Percentiles rank a stretch among this genome's conserved stretches.
Evolutionary conservation across 2,888 invertebrate species (phyloP).

Genomic region (Melinaea menophilus): DNA sequence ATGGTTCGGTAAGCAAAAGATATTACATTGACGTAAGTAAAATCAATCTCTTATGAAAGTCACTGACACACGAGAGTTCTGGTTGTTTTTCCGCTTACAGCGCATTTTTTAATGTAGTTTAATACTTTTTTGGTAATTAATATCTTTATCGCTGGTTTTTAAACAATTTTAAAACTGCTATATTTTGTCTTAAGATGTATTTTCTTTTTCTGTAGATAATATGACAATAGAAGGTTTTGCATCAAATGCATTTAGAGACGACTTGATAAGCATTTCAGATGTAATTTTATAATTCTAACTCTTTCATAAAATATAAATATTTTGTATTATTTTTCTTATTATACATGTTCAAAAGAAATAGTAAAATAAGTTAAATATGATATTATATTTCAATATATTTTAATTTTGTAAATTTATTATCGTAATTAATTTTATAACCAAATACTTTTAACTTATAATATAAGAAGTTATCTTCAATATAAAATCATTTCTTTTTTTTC

Average conservation of each 20-base stretch:
- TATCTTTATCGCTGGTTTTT: too few species aligned
- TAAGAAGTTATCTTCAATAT: slow-evolving; percentile 1
- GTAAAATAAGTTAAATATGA: neutral
- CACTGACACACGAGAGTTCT: too few species aligned
- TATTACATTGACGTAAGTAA: too few species aligned
- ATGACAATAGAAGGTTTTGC: slow-evolving; percentile 6
- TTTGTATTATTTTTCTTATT: slow-evolving; percentile 2
- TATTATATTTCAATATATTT: slow-evolving; percentile 8
- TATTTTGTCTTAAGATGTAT: too few species aligned
- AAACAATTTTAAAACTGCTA: too few species aligned
- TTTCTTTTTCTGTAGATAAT: neutral
- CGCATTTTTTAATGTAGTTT: too few species aligned
- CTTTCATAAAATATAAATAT: neutral
- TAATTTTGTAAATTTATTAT: neutral
- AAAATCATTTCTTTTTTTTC: neutral
- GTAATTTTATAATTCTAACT: neutral
- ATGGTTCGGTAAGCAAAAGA: too few species aligned
- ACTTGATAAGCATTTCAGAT: slow-evolving; percentile 1
- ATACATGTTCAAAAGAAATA: slow-evolving; percentile 3
- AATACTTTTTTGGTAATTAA: too few species aligned
- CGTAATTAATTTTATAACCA: slow-evolving; percentile 1
- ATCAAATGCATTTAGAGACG: slow-evolving; percentile 1
- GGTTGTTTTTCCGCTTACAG: too few species aligned
- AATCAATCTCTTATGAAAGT: too few species aligned
- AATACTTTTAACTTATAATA: neutral